Conservation (phyloP, 2,113 vertebrate species). For the Pelodiscus sinensis region DNA sequence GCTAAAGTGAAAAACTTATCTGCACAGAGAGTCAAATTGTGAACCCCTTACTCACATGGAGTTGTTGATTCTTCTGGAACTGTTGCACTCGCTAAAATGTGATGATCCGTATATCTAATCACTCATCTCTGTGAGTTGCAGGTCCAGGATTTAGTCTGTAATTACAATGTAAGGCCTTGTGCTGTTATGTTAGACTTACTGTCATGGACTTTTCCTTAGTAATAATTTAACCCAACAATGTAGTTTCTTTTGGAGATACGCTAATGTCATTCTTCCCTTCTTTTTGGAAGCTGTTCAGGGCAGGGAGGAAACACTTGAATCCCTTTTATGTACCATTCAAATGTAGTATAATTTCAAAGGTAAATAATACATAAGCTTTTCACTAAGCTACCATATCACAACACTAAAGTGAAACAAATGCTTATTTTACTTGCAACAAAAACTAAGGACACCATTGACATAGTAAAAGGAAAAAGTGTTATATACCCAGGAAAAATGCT, state of each 20-base stretch:
- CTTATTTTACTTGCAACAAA: background rate
- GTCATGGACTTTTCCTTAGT: background rate
- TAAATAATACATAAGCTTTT: background rate
- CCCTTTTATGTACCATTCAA: background rate
- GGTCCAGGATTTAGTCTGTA: background rate
- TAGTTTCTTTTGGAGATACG: background rate
- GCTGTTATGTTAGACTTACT: background rate
- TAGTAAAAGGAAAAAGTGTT: background rate
- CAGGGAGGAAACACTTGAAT: background rate
- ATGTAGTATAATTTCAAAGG: background rate
- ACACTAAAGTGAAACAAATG: background rate
- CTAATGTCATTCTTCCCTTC: background rate
- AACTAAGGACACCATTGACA: background rate
- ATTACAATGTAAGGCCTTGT: background rate
- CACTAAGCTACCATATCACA: background rate
- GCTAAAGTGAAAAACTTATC: background rate
- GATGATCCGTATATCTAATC: background rate
- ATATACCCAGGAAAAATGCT: background rate
- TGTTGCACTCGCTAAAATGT: background rate
- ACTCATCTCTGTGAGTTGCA: background rate
- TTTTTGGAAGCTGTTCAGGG: background rate
- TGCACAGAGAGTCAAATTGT: rapidly evolving
- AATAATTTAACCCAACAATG: background rate
- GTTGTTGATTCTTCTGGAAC: background rate
- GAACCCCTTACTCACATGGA: rapidly evolving